Evolutionary conservation across 2,797 vertebrate species (phyloP).

Genomic region (Enteromius mattozi): DNA sequence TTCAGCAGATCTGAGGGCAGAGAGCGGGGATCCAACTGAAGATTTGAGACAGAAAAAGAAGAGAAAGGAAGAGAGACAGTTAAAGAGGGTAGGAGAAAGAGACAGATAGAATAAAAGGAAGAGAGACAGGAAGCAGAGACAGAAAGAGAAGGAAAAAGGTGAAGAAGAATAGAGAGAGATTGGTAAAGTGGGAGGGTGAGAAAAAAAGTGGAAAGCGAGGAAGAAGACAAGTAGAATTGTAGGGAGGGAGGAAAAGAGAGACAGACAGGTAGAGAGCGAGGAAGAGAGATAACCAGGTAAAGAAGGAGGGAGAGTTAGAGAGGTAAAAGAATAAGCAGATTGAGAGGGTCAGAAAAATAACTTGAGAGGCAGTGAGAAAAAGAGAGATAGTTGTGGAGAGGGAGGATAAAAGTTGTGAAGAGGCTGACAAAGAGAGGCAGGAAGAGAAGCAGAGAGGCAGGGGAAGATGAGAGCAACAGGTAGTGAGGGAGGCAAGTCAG

Average conservation of each 20-base stretch:
- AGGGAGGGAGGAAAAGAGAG: background rate
- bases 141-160: background rate
- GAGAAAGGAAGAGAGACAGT: background rate
- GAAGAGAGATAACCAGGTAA: background rate
- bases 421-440: background rate
- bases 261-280: background rate
- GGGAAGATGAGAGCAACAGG: background rate
- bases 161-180: background rate
- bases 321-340: background rate
- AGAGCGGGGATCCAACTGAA: conserved; percentile 20
- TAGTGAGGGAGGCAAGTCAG: background rate
- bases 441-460: background rate
- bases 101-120: background rate
- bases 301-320: background rate
- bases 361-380: background rate
- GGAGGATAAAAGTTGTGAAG: background rate
- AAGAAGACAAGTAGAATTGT: background rate
- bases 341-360: background rate
- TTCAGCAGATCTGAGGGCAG: conserved; percentile 37
- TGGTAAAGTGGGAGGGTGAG: background rate
- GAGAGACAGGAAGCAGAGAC: background rate
- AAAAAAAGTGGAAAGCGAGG: background rate
- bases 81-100: background rate
- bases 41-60: conserved; percentile 21
- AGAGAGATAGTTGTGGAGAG: background rate